These are phyloP conservation scores for Microcaecilia unicolor DNA, from an alignment of 2,797 vertebrate genomes.

Conservation along the genomic window DNA sequence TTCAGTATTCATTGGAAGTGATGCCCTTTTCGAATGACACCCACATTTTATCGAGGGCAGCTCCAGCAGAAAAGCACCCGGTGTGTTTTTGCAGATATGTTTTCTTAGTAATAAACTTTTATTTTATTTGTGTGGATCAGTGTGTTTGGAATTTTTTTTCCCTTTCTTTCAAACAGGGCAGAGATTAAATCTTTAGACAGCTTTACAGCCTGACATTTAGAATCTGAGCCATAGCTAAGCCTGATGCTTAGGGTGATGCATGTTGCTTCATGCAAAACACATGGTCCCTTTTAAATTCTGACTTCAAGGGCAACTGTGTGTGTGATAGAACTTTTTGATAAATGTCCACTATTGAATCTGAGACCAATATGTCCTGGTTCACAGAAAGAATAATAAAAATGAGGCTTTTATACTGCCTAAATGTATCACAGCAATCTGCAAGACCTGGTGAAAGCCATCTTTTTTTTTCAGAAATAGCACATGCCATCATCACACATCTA, in stretches of 20 bases:
- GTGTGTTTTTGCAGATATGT: conserved; percentile 39
- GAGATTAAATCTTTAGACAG: conserved; percentile 38
- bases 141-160: conserved; percentile 28
- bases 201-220: conserved; percentile 48
- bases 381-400: no score
- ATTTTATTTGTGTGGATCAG: conserved; percentile 32
- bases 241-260: conserved; percentile 35
- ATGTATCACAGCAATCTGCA: no score
- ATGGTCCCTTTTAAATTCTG: conserved; percentile 29
- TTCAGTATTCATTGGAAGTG: conserved; percentile 57
- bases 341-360: no score
- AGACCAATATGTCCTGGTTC: no score
- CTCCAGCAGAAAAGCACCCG: conserved; percentile 37
- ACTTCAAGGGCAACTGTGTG: no score
- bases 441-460: no score
- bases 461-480: no score
- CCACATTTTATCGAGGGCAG: conserved; percentile 48
- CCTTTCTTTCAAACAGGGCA: conserved; percentile 32
- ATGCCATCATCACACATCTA: no score
- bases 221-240: conserved; percentile 26
- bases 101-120: conserved; percentile 38
- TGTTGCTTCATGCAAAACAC: conserved; percentile 29
- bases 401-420: no score
- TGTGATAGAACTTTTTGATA: no score
- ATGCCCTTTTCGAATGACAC: conserved; percentile 58